Base-by-base conservation (phyloP, 2,113 vertebrate species). In the Holacanthus passer region DNA sequence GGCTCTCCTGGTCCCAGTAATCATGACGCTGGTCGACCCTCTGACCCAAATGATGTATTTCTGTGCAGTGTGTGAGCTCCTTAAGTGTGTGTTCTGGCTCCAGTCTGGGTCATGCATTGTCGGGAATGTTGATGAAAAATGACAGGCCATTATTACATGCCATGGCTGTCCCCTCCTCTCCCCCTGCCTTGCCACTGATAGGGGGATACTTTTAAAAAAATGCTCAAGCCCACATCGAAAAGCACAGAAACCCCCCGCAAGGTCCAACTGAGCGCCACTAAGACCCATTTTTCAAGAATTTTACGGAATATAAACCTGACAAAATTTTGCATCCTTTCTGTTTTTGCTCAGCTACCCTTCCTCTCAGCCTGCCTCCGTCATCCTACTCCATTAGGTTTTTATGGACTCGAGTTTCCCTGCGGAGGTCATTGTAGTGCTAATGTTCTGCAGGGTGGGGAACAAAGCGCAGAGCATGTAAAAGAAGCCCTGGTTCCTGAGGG, bases 61-160 rank as follows among this genome's bases (percentile, higher is more conserved):
- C 76, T 84, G 66, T 79, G 73, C 82, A 81, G 79, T 77, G 82
- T 89, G 87, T 88, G 81, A 84, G 81, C 73, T 84, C 89, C 65
- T 79, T 69, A 77, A 88, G 84, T 90, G 89, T 89, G 84, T 86
- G 81, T 89, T 93, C 79, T 87, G 78, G 87, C 88, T 95, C 87
- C 87, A 88, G 87, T 89, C 90, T 92, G 91, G 92, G 87, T 92
- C 92, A 77, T 91, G 82, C 92, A 87, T 89, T 87, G 86, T 84
- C 63, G 67, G 82, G 89, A 92, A 94, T 91, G 82, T 87, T 94
- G 92, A 94, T 93, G 88, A 92, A 93, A 93, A 93, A 94, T 87
- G 91, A 93, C 93, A 91, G 85, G 79, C 71, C 88, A 91, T 93
- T 94, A 91, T 93, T 93, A 84, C 84, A 89, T 69, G 72, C 74